phyloP scores from a whole-genome alignment of 2,797 vertebrate species.

The Sebastes trivittatus region DNA sequence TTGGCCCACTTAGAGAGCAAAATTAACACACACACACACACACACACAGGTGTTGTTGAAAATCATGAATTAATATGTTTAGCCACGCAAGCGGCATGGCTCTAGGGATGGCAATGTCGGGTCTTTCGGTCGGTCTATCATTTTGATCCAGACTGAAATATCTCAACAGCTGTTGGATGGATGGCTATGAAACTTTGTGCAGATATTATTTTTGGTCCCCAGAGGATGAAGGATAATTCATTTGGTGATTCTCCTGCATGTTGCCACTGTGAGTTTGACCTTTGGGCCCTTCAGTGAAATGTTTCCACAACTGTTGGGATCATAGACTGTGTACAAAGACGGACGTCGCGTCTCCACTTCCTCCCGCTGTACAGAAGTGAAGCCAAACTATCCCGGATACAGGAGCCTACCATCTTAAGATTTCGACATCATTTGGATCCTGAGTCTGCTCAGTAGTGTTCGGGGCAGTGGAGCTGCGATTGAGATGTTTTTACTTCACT shows the following conservation, averaged over 20 bases:
- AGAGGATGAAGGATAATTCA: not conserved
- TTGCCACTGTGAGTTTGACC: not conserved
- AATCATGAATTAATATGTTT: not conserved
- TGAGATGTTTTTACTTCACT: too few species aligned
- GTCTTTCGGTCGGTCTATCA: not conserved
- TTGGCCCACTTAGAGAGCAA: slow-evolving; percentile 41
- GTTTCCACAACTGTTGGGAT: not conserved
- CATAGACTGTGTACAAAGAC: accelerated
- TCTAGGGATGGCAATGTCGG: not conserved
- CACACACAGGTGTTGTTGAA: not conserved
- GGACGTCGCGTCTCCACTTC: accelerated
- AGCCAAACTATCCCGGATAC: too few species aligned
- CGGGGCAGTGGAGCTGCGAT: too few species aligned
- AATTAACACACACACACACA: slow-evolving; percentile 13
- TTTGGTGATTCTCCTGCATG: not conserved
- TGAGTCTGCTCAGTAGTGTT: too few species aligned
- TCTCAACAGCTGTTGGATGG: not conserved
- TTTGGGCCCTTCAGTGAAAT: not conserved
- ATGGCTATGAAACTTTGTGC: not conserved
- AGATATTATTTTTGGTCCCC: not conserved
- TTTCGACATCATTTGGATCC: too few species aligned
- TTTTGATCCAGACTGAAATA: not conserved
- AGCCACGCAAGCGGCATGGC: not conserved
- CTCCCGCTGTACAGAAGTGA: too few species aligned
- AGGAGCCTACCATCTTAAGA: too few species aligned